phyloP scores from a whole-genome alignment of 1,140 invertebrate species.

The Drosophila leontia region DNA sequence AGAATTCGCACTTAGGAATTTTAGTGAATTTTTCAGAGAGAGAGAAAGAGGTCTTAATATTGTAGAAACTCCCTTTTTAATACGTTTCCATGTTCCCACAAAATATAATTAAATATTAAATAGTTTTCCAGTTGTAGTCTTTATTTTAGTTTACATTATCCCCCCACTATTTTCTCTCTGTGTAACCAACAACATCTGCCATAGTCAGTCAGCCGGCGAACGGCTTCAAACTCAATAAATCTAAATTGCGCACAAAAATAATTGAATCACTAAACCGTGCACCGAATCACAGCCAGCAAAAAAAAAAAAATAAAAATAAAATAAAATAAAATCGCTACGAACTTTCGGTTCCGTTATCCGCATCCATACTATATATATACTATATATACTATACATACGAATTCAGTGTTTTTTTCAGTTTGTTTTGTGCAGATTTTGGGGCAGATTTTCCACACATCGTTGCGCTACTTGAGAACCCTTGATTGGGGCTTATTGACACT shows the following conservation, averaged over 20 bases:
- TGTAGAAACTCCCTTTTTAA: no score
- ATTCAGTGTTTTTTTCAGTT: constrained; percentile 25
- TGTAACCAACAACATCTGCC: constrained; percentile 36
- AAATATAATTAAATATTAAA: no score
- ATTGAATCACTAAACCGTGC: constrained; percentile 81
- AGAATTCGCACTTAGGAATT: no score
- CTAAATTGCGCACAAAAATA: constrained; percentile 83
- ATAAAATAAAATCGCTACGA: constrained; percentile 46
- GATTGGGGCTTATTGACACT: constrained; percentile 62
- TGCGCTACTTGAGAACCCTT: constrained; percentile 61
- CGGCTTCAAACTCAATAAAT: constrained; percentile 78
- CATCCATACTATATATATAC: constrained; percentile 9
- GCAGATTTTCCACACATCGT: constrained; percentile 71
- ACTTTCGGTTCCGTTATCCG: constrained; percentile 40
- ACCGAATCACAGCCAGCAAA: constrained; percentile 38
- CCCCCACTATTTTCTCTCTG: neutral
- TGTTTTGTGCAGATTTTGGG: constrained; percentile 60
- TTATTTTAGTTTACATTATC: neutral
- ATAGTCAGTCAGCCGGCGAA: constrained; percentile 29
- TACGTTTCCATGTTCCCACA: no score
- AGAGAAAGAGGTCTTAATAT: no score
- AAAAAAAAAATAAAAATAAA: constrained; percentile 23
- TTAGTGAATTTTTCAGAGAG: no score
- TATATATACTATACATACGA: constrained; percentile 13
- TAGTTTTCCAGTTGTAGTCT: no score